Evolutionary conservation across 2,888 invertebrate species (phyloP), one percentile per base, ranked within the genome.

Genomic region (Eubasilissa splendida): DNA sequence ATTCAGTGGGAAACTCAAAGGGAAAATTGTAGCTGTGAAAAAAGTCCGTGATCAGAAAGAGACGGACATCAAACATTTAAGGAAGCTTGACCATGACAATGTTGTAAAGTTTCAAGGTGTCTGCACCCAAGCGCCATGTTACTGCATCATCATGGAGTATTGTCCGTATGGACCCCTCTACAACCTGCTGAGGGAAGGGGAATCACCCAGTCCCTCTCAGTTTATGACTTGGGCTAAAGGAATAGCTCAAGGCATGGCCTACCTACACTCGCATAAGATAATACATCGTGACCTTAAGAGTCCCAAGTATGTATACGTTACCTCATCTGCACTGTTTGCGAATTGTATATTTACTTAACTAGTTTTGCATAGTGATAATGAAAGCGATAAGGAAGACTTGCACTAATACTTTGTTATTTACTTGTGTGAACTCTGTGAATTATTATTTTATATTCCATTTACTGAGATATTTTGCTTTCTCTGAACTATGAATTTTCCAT

Each of bases 271-370:
- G 65, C 96, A 98, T 87, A 98, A 98, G 90, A 99, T 99, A 85
- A 98, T 99, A 86, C 99, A 99, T 87, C 92, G 99, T 83, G 99
- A 99, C 91, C 93, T 99, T 84, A 99, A 99, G 89, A 99, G 99
- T 87, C 99, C 99, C 70, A 99, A 99, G 99, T 99, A 93, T 94
- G 95, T 92, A 65, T 68, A 58, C 42, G 42, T 42, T 58, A 58
- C 11, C n/a, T 58, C n/a, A 58, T 58, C 58, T 58, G 11, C 58
- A 58, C 11, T 8, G 9, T 54, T 58, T n/a, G 12, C n/a, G 12
- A n/a, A 58, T n/a, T 58, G 12, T n/a, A n/a, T 58, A 58, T 58
- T n/a, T 58, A 4, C 9, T 58, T 58, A 22, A 22, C 22, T 22
- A 22, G 22, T 22, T 22, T 22, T 22, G 22, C 22, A 22, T 22